Percentiles rank a stretch among this genome's conserved stretches.
Evolutionary conservation across 2,113 vertebrate species (phyloP).

Genomic region (Antigone vipio): DNA sequence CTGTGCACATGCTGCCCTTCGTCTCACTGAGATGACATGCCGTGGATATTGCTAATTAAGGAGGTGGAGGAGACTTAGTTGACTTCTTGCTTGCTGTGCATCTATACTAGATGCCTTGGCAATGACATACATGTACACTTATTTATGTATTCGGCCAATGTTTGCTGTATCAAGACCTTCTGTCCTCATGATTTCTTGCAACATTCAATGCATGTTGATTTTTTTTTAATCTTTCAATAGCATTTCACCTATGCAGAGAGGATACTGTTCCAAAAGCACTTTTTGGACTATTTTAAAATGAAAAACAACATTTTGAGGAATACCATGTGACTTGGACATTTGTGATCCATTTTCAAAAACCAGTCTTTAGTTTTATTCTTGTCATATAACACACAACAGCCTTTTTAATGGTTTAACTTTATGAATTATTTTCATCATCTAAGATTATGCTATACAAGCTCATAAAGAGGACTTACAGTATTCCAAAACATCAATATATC

Average conservation of each 20-base stretch:
- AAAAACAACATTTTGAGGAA: background rate
- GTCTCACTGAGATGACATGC: fast-evolving
- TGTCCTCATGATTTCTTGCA: background rate
- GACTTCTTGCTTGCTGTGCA: background rate
- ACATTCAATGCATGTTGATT: background rate
- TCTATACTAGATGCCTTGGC: background rate
- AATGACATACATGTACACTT: background rate
- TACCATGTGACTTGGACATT: background rate
- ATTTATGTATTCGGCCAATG: background rate
- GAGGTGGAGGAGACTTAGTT: background rate
- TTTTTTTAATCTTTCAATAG: background rate
- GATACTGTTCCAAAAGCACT: background rate
- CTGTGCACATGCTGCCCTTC: background rate
- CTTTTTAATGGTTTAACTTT: background rate
- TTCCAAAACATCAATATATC: background rate
- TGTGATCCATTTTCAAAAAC: background rate
- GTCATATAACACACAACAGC: background rate
- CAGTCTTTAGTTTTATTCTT: background rate
- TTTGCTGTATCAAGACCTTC: background rate
- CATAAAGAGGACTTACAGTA: background rate
- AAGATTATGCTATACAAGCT: background rate
- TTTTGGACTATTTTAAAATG: background rate
- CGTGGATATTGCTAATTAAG: fast-evolving
- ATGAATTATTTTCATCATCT: too few species aligned
- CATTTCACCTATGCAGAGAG: background rate